phyloP scores from a whole-genome alignment of 2,888 invertebrate genomes.

The Adelognathus sp. region DNA sequence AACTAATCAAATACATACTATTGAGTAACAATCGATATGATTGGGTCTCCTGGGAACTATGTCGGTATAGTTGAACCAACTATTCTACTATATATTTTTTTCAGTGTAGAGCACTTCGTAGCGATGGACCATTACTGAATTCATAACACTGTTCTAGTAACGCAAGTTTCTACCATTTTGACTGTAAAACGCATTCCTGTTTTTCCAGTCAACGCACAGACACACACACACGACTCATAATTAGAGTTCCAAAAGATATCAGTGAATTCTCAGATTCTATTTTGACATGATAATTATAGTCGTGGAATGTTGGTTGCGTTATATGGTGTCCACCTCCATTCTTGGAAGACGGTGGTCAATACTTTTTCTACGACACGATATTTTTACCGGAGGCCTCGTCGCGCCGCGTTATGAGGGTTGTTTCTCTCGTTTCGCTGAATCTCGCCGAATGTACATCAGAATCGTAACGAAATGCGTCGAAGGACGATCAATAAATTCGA shows the following conservation, averaged over 20 bases:
- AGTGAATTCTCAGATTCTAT: constrained; percentile 38
- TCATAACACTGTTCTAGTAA: neutral
- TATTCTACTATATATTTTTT: no score
- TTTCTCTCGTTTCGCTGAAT: neutral
- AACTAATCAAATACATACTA: no score
- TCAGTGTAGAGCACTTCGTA: no score
- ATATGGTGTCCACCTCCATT: neutral
- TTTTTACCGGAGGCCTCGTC: neutral
- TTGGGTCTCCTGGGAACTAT: no score
- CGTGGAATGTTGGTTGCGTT: constrained; percentile 4
- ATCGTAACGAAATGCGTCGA: neutral
- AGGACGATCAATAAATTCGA: neutral
- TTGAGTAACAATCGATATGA: no score
- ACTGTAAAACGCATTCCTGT: neutral
- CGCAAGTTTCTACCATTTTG: neutral
- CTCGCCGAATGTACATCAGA: neutral
- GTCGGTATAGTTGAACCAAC: no score
- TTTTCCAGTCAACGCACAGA: neutral
- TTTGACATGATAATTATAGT: constrained; percentile 72
- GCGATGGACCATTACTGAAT: neutral
- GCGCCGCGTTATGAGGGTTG: neutral
- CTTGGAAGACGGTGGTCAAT: constrained; percentile 3
- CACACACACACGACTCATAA: neutral
- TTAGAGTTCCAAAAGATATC: constrained; percentile 22
- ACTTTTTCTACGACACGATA: neutral